Conservation (phyloP, 2,113 vertebrate species). For the Dasyurus viverrinus region DNA sequence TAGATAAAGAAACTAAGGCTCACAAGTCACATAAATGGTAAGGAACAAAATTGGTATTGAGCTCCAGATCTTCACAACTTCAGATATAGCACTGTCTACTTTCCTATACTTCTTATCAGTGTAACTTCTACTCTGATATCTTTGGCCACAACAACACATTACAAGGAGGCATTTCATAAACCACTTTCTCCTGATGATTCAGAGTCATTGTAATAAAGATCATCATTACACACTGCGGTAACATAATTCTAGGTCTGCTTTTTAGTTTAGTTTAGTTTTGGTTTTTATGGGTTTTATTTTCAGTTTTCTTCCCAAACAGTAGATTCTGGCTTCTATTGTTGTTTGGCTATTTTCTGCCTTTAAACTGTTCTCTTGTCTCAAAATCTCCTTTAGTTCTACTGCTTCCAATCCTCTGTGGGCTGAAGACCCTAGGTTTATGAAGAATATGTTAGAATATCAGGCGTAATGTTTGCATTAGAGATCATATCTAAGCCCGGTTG, state of each 20-base stretch:
- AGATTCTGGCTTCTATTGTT: neutral
- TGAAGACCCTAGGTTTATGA: neutral
- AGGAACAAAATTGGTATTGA: neutral
- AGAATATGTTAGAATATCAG: neutral
- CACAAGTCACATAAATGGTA: neutral
- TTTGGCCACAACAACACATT: neutral
- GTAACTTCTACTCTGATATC: neutral
- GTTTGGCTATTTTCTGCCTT: neutral
- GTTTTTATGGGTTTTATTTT: neutral
- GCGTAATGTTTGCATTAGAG: neutral
- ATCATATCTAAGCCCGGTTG: neutral
- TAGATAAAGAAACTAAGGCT: neutral
- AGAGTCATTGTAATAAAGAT: neutral
- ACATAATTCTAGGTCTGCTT: neutral
- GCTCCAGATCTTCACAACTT: neutral
- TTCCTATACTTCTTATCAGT: neutral
- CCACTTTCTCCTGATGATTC: neutral
- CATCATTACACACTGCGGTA: neutral
- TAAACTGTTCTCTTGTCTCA: neutral
- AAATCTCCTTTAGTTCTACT: neutral
- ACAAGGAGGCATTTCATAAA: neutral
- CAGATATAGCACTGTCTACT: neutral
- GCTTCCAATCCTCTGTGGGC: neutral
- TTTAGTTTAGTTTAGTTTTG: neutral
- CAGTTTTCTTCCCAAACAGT: neutral